Percentiles rank a stretch among this genome's conserved stretches.
Conservation (phyloP, 2,797 vertebrate species). For the Malurus splendens region DNA sequence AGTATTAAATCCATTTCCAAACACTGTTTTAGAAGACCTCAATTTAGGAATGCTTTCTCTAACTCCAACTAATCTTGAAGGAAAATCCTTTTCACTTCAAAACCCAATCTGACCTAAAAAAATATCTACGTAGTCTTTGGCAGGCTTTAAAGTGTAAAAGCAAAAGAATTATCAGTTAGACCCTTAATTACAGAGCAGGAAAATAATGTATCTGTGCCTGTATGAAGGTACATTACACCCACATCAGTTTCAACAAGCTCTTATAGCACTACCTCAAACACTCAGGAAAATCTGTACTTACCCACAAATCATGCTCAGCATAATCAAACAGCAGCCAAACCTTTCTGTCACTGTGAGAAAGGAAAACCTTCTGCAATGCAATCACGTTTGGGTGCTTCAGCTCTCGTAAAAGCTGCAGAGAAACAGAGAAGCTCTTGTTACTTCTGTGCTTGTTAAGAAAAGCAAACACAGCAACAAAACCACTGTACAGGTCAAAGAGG, state of each 20-base stretch:
- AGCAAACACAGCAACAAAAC: neutral
- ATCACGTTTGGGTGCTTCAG: constrained; percentile 97
- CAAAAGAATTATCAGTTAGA: neutral
- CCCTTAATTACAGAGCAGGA: neutral
- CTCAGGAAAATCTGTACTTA: constrained; percentile 69
- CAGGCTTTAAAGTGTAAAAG: neutral
- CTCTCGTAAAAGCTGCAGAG: constrained; percentile 89
- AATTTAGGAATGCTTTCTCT: neutral
- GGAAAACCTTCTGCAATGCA: constrained; percentile 96
- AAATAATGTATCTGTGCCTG: neutral
- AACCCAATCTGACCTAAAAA: neutral
- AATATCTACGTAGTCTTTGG: neutral
- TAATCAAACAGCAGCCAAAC: constrained; percentile 98
- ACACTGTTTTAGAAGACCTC: neutral
- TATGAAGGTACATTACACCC: neutral
- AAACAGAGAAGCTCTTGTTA: constrained; percentile 43
- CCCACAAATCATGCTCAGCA: constrained; percentile 96
- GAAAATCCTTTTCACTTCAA: neutral
- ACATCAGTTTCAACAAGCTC: neutral
- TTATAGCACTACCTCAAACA: neutral
- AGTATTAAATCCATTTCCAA: neutral
- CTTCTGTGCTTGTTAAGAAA: neutral
- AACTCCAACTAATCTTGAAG: neutral
- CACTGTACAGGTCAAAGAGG: accelerated
- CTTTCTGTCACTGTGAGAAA: constrained; percentile 96